Evolutionary conservation across 1,140 invertebrate genomes (phyloP).

Genomic region (Holotrichia oblita): DNA sequence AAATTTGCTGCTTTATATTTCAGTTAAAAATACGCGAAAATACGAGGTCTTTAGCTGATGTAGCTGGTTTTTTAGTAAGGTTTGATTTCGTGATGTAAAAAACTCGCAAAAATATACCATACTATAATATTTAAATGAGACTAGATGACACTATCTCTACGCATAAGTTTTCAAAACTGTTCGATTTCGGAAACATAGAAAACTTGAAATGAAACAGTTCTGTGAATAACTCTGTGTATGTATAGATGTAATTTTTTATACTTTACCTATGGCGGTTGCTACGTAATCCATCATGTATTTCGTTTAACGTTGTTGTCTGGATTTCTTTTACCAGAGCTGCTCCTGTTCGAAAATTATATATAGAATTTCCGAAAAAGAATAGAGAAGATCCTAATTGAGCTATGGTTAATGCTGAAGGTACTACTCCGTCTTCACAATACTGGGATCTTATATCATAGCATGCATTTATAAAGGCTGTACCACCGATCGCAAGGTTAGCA

Average conservation of each 20-base stretch:
- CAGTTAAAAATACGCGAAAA: too few species aligned
- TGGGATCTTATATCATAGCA: conserved; percentile 52
- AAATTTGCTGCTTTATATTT: too few species aligned
- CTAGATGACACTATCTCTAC: too few species aligned
- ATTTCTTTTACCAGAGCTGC: conserved; percentile 58
- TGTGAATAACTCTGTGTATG: not conserved
- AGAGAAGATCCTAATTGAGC: conserved; percentile 60
- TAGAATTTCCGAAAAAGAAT: conserved; percentile 60
- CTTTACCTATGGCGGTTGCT: conserved; percentile 57
- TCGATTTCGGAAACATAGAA: not conserved
- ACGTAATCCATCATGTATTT: conserved; percentile 52
- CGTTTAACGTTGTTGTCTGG: conserved; percentile 51
- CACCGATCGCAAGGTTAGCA: conserved; percentile 51
- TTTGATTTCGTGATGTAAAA: too few species aligned
- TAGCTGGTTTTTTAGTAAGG: too few species aligned
- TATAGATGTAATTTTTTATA: not conserved
- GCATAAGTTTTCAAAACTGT: not conserved
- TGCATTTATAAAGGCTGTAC: conserved; percentile 53
- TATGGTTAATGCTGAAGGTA: conserved; percentile 52
- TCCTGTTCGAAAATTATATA: conserved; percentile 58
- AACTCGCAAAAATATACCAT: too few species aligned
- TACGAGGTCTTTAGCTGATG: too few species aligned
- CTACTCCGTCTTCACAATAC: conserved; percentile 49
- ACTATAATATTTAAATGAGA: too few species aligned
- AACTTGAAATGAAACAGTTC: not conserved